Evolutionary conservation across 2,888 invertebrate species (phyloP).

Genomic region (Colostygia pectinataria): DNA sequence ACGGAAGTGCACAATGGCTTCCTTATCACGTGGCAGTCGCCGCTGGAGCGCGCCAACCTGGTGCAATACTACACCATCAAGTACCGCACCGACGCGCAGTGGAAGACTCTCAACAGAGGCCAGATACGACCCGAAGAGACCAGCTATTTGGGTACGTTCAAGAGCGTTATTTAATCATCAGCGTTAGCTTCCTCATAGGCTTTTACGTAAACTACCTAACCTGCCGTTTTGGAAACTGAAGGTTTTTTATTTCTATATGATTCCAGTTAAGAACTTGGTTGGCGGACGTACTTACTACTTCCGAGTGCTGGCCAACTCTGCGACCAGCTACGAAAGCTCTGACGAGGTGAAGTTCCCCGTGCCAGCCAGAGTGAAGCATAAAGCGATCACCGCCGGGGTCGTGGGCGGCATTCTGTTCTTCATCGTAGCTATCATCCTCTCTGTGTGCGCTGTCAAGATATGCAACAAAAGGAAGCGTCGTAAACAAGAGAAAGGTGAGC

Average conservation of each 20-base stretch:
- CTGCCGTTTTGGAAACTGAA: no score
- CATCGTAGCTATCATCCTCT: constrained; percentile 98
- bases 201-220: no score
- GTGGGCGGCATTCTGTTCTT: constrained; percentile 98
- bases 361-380: constrained; percentile 95
- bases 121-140: constrained; percentile 95
- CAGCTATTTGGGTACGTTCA: constrained; percentile 88
- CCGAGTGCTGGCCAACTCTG: constrained; percentile 94
- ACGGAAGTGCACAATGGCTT: constrained; percentile 95
- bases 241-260: neutral
- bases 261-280: constrained; percentile 93
- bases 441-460: constrained; percentile 98
- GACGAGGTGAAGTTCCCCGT: constrained; percentile 95
- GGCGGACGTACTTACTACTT: constrained; percentile 96
- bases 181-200: no score
- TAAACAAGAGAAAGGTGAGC: constrained; percentile 98
- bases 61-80: constrained; percentile 96
- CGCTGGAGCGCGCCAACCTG: constrained; percentile 90
- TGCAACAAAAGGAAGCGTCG: constrained; percentile 98
- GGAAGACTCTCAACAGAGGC: constrained; percentile 94
- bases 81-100: constrained; percentile 94
- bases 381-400: constrained; percentile 97
- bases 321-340: constrained; percentile 93
- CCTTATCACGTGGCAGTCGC: constrained; percentile 94
- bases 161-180: neutral